phyloP scores from a whole-genome alignment of 2,888 invertebrate species.

The Pheosia gnoma region DNA sequence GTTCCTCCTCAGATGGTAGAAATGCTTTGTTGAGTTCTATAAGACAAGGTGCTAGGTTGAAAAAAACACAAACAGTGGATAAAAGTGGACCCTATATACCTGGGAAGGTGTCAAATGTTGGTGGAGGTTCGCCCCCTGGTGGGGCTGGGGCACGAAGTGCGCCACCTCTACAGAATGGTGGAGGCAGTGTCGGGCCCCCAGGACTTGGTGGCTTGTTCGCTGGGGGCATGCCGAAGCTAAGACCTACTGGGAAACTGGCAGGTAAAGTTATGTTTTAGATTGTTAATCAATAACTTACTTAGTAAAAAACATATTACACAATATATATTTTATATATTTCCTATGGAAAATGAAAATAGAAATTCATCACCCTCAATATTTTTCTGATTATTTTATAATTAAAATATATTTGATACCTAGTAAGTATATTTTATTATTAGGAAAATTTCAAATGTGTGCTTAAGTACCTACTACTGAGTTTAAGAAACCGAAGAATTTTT shows the following conservation, averaged over 20 bases:
- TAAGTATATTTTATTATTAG: too few relatives aligned
- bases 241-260: conserved; percentile 86
- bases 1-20: conserved; percentile 84
- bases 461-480: too few relatives aligned
- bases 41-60: conserved; percentile 91
- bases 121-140: conserved; percentile 53
- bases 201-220: conserved; percentile 90
- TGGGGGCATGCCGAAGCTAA: conserved; percentile 92
- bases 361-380: too few relatives aligned
- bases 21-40: conserved; percentile 91
- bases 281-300: too few relatives aligned
- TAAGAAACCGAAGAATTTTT: too few relatives aligned
- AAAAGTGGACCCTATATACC: conserved; percentile 92
- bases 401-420: too few relatives aligned
- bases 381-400: too few relatives aligned
- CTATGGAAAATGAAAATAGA: too few relatives aligned
- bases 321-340: too few relatives aligned
- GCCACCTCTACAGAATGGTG: conserved; percentile 69
- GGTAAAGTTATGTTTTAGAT: conserved; percentile 47
- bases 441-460: too few relatives aligned
- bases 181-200: conserved; percentile 56
- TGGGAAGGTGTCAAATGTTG: conserved; percentile 81
- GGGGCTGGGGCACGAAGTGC: conserved; percentile 66
- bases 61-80: conserved; percentile 95
- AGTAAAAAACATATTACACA: too few relatives aligned